Evolutionary conservation across 2,888 invertebrate species (phyloP), one percentile per base, ranked within the genome.

Genomic region (Hemaris fuciformis): DNA sequence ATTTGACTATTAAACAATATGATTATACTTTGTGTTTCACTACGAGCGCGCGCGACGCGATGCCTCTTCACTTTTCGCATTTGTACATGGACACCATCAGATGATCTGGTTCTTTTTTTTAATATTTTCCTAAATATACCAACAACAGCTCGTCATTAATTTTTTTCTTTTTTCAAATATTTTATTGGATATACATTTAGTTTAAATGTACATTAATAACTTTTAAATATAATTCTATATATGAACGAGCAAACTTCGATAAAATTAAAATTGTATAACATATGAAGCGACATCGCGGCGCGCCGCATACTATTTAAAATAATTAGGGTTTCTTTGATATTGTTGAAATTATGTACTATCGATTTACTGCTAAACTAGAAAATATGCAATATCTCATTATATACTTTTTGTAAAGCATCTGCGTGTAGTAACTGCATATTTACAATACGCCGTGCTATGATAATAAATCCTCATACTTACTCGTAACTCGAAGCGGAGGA

Each of bases 31-130:
- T 87, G 81, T 87, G 76, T 71, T 77, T 80, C 69, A 72, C 84
- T 87, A 85, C 73, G 71, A n/a, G 67, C 64, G 70, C 72, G 61
- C 82, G 73, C 75, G 74, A 67, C 76, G 76, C 84, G 80, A 87
- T 79, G 85, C 82, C 87, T 76, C 60, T 82, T 85, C 91, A 91
- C 89, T 85, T 84, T 63, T 65, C 71, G 77, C 76, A 94, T 94
- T 94, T 94, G 94, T 94, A 94, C 94, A 94, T 94, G 93, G 92
- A 84, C 89, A 93, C 93, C 94, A 94, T 94, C 94, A 94, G 94
- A 94, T 94, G 94, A 94, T 94, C 94, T 94, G 94, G 86, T 87
- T 89, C 76, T 75, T 84, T 87, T 86, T 74, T 80, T 87, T 89
- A 85, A 88, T 87, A 89, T 89, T 92, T 91, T 87, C 79, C 91